phyloP scores from a whole-genome alignment of 2,113 vertebrate genomes.

The Campylomormyrus tamandua region DNA sequence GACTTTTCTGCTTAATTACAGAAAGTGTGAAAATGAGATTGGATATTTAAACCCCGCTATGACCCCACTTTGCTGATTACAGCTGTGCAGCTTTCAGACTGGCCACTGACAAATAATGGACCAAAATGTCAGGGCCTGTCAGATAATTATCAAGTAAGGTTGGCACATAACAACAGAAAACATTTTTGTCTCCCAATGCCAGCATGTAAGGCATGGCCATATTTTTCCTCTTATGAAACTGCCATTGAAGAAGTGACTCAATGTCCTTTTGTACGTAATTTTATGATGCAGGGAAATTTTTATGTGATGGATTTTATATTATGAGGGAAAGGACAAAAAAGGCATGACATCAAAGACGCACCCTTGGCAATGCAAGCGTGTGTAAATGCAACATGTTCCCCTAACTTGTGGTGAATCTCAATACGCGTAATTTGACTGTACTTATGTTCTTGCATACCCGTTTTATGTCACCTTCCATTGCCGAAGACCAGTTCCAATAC shows the following conservation, averaged over 20 bases:
- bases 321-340: background rate
- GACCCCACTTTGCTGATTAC: constrained; percentile 22
- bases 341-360: background rate
- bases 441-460: no score
- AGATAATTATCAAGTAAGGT: constrained; percentile 2
- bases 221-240: background rate
- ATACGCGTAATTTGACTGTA: no score
- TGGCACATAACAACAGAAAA: constrained; percentile 5
- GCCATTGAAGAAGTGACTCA: background rate
- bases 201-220: background rate
- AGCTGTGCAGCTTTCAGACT: background rate
- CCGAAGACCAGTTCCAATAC: no score
- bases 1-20: constrained; percentile 18
- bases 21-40: constrained; percentile 25
- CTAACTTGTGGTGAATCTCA: background rate
- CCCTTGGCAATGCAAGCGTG: background rate
- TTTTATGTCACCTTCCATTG: no score
- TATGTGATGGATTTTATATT: background rate
- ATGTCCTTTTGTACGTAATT: background rate
- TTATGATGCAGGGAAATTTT: background rate
- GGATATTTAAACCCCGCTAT: constrained; percentile 6
- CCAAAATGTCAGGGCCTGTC: background rate
- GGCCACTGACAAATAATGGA: background rate
- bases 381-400: background rate
- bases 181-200: background rate